Evolutionary conservation across 2,888 invertebrate species (phyloP), one percentile per base, ranked within the genome.

Genomic region (Hyles lineata): DNA sequence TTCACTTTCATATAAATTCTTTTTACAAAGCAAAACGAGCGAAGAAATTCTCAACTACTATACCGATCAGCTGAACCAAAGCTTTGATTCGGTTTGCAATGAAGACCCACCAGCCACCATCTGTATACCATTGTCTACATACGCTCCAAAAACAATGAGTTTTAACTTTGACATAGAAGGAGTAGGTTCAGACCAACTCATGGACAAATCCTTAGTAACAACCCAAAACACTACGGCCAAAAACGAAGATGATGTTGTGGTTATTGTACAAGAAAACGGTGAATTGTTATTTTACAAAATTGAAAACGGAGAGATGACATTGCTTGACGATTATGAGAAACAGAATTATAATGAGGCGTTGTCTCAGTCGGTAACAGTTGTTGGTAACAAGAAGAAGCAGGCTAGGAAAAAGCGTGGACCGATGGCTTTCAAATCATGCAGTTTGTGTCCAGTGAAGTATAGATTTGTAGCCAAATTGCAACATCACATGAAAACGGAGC

Each of bases 391-490:
- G 8, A 80, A 77, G 8, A 89, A 87, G 67, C 78, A 43, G 11
- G 43, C 73, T 2, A 84, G 88, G 43, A 87, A 87, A 70, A 90
- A 89, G 77, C 78, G 93, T 59, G 83, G 83, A n/a, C 91, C 89
- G 0, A 91, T 94, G 93, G 76, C 76, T 0, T 87, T 82, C 52
- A 87, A 85, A 60, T 78, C 82, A 2, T 94, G 94, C 72, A 87
- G 84, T 21, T 78, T 80, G 23, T 94, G 94, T 76, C 89, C 92
- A 0, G 85, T 91, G 0, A 87, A 87, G 67, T 94, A 93, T 70
- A 88, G 92, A 75, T 93, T 93, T 83, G 77, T 89, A 25, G 83
- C 91, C 0, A 93, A 91, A 79, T 76, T 94, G 52, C 91, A 89
- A 59, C 85, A 88, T 9, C 94, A 94, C 74, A 91, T 92, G 90